Conservation (phyloP, 2,888 invertebrate genomes). For the Thumatha senex region DNA sequence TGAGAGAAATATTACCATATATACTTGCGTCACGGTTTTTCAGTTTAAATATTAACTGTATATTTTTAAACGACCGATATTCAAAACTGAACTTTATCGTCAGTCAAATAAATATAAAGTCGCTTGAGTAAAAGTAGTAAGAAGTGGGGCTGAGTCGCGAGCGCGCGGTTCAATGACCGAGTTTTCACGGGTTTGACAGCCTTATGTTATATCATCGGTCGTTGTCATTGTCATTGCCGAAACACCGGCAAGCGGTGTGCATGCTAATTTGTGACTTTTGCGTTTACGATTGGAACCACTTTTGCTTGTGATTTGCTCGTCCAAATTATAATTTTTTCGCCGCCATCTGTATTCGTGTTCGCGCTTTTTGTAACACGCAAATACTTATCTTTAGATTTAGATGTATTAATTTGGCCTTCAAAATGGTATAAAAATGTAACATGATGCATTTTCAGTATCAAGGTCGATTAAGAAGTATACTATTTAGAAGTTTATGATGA, state of each 20-base stretch:
- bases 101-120: conserved; percentile 61
- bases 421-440: conserved; percentile 13
- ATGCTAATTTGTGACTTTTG: conserved; percentile 67
- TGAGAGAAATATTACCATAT: conserved; percentile 40
- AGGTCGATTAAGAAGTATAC: conserved; percentile 12
- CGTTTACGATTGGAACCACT: conserved; percentile 49
- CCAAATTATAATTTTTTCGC: conserved; percentile 37
- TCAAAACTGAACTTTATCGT: conserved; percentile 64
- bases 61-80: conserved; percentile 44
- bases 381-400: conserved; percentile 29
- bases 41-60: conserved; percentile 61
- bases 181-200: conserved; percentile 83
- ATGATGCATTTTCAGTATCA: conserved; percentile 13
- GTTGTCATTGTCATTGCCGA: conserved; percentile 84
- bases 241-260: conserved; percentile 54
- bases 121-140: conserved; percentile 68
- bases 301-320: conserved; percentile 47
- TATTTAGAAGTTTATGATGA: neutral
- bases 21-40: conserved; percentile 55
- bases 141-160: conserved; percentile 57
- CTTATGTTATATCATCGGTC: conserved; percentile 82
- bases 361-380: conserved; percentile 34
- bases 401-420: conserved; percentile 16
- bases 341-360: conserved; percentile 29
- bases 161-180: conserved; percentile 81